Conservation (phyloP, 1,140 invertebrate species). For the Lasioglossum baleicum region DNA sequence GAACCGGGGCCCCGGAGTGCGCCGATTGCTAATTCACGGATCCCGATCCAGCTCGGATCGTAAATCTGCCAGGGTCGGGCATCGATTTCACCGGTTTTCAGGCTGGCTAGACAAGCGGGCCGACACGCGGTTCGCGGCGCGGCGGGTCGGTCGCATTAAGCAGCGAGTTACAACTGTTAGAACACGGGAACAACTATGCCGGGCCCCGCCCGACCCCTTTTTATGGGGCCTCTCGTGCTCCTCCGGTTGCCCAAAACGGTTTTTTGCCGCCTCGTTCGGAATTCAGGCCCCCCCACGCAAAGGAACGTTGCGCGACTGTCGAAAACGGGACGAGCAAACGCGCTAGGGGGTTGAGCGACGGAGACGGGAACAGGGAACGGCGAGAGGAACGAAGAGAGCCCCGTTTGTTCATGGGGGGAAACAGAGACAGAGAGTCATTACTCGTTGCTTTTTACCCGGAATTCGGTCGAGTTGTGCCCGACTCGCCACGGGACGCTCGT, state of each 20-base stretch:
- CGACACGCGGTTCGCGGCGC: constrained; percentile 46
- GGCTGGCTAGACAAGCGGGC: constrained; percentile 48
- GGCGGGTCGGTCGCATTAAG: constrained; percentile 54
- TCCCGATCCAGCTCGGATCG: constrained; percentile 20
- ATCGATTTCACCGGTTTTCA: constrained; percentile 64
- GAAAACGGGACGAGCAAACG: not conserved
- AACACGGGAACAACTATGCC: constrained; percentile 56
- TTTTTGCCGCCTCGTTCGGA: constrained; percentile 56
- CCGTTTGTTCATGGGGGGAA: not conserved
- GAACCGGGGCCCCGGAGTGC: constrained; percentile 1
- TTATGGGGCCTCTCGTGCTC: constrained; percentile 46
- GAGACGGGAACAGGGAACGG: not conserved
- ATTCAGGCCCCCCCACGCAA: constrained; percentile 29
- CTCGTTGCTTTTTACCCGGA: constrained; percentile 59
- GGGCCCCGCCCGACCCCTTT: constrained; percentile 25
- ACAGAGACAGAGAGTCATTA: constrained; percentile 32
- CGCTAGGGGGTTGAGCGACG: constrained; percentile 12
- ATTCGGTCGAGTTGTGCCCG: constrained; percentile 51
- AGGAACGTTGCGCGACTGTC: constrained; percentile 20
- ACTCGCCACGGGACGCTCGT: constrained; percentile 42
- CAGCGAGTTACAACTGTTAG: constrained; percentile 66
- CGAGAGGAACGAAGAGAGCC: not conserved
- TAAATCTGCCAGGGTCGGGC: constrained; percentile 44
- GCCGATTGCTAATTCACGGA: constrained; percentile 41
- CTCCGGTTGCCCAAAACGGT: constrained; percentile 48